phyloP scores from a whole-genome alignment of 1,140 invertebrate species.

The Leptopilina clavipes region DNA sequence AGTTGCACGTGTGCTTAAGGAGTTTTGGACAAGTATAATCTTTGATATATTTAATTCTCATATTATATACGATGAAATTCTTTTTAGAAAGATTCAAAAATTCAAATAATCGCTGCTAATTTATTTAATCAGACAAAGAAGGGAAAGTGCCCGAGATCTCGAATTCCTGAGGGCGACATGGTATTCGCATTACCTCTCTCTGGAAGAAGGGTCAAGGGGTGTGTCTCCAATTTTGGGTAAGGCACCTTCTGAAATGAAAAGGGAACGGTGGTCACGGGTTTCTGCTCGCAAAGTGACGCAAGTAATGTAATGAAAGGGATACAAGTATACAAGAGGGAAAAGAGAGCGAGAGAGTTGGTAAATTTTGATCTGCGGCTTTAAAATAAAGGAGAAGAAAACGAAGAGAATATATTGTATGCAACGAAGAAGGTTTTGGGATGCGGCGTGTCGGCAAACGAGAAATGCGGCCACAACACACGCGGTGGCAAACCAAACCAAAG shows the following conservation, averaged over 20 bases:
- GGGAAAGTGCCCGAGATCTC: conserved; percentile 56
- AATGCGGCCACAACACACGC: conserved; percentile 59
- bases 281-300: not conserved
- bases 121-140: conserved; percentile 56
- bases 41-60: too few species aligned
- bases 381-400: conserved; percentile 46
- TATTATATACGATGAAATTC: too few species aligned
- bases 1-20: conserved; percentile 10
- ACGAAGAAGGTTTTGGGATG: conserved; percentile 54
- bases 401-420: conserved; percentile 29
- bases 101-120: conserved; percentile 54
- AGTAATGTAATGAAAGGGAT: not conserved
- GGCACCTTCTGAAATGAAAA: conserved; percentile 33
- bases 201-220: conserved; percentile 44
- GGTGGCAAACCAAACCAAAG: conserved; percentile 71
- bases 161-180: conserved; percentile 50
- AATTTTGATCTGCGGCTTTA: not conserved
- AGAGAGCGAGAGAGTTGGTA: not conserved
- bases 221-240: conserved; percentile 22
- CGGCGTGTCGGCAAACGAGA: conserved; percentile 57
- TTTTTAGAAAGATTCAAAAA: not conserved
- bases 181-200: conserved; percentile 54
- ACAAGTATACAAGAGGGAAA: not conserved
- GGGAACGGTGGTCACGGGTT: conserved; percentile 20
- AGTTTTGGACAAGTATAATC: too few species aligned